A percentile compares a stretch with the other conserved stretches of the same genome.
These are phyloP conservation scores for Augochlora pura DNA, from an alignment of 1,140 invertebrate genomes.

Conservation along the genomic window DNA sequence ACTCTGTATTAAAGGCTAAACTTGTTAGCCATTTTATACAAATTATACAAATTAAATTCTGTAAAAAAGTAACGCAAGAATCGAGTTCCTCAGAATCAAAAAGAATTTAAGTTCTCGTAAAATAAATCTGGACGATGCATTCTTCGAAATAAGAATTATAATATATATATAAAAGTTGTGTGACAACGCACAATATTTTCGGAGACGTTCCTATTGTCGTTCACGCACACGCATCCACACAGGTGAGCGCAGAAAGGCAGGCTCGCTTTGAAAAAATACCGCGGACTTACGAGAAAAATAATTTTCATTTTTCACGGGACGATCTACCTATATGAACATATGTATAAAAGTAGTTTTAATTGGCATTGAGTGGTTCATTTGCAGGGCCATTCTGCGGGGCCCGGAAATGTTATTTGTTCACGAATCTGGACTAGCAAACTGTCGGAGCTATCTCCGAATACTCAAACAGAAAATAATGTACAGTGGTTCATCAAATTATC, in stretches of 20 bases:
- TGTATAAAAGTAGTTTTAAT: slow-evolving; percentile 61
- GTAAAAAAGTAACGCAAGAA: too few species aligned
- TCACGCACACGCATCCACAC: neutral
- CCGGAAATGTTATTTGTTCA: neutral
- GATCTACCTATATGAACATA: slow-evolving; percentile 15
- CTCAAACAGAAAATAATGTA: slow-evolving; percentile 44
- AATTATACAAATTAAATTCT: too few species aligned
- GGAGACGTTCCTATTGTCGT: too few species aligned
- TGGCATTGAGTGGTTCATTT: slow-evolving; percentile 53
- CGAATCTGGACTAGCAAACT: slow-evolving; percentile 11
- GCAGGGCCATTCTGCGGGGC: slow-evolving; percentile 16
- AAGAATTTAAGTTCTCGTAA: too few species aligned
- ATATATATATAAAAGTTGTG: too few species aligned
- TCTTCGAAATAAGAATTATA: too few species aligned
- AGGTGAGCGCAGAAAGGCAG: neutral
- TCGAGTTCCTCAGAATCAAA: too few species aligned
- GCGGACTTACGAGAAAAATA: slow-evolving; percentile 44
- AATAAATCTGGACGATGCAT: too few species aligned
- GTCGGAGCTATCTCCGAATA: slow-evolving; percentile 26
- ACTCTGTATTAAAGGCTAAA: too few species aligned
- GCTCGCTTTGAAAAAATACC: slow-evolving; percentile 44
- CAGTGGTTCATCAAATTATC: too few species aligned
- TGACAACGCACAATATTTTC: too few species aligned
- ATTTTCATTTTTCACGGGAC: slow-evolving; percentile 34
- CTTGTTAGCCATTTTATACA: too few species aligned